These are phyloP conservation scores for Danio aesculapii DNA, from an alignment of 2,797 vertebrate species.

Conservation along the genomic window DNA sequence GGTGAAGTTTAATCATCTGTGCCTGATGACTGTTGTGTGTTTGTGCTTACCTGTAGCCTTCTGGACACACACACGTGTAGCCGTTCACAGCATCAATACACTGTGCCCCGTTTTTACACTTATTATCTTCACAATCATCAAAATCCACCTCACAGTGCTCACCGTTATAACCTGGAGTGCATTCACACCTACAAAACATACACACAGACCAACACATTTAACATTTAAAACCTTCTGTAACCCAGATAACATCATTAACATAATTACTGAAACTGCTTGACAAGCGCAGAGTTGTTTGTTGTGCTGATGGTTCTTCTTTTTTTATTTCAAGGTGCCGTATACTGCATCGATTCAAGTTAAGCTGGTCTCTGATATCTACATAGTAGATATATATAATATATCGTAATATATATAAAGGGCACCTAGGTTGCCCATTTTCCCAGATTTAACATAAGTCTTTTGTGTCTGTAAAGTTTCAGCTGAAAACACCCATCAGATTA, in stretches of 20 bases:
- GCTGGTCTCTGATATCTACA: too few species aligned
- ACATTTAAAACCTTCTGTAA: neutral
- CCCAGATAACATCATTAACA: neutral
- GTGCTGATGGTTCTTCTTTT: neutral
- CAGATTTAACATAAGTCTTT: too few species aligned
- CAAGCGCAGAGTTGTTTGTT: neutral
- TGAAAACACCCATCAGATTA: too few species aligned
- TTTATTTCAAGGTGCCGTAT: too few species aligned
- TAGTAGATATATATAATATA: too few species aligned
- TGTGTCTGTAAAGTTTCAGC: too few species aligned
- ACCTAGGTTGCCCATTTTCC: too few species aligned
- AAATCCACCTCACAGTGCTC: conserved; percentile 93
- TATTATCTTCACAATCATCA: conserved; percentile 95
- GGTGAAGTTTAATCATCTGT: conserved; percentile 9
- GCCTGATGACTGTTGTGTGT: neutral
- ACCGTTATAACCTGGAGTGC: conserved; percentile 92
- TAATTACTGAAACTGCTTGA: neutral
- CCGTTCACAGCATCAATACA: conserved; percentile 94
- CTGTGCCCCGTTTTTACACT: conserved; percentile 92
- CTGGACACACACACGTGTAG: conserved; percentile 93
- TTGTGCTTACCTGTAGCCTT: conserved; percentile 89
- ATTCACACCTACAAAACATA: conserved; percentile 87
- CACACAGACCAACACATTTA: neutral
- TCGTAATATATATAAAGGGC: too few species aligned
- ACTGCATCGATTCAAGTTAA: too few species aligned